Evolutionary conservation across 2,113 vertebrate genomes (phyloP), one percentile per base, ranked within the genome.

Genomic region (Oncorhynchus nerka): DNA sequence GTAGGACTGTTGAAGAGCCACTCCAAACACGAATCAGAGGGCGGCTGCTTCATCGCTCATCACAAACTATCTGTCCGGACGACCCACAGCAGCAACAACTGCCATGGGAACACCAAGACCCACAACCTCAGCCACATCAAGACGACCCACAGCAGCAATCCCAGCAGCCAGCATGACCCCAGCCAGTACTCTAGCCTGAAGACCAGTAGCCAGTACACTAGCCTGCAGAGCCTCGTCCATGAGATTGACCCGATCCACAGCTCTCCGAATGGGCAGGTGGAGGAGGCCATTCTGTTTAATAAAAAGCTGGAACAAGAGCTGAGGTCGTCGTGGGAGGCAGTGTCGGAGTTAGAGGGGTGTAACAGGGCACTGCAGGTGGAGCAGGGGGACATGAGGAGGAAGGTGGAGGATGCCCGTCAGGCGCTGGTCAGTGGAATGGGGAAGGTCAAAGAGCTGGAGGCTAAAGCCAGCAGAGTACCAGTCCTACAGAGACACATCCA

Each of bases 1-100:
- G 97, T 98, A 4, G 96, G 97, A 68, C 92, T 98, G 75, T 94
- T 94, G 95, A 97, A 97, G 87, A 96, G 95, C 84, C 95, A 94
- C 2, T 86, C 92, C 4, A 94, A 89, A 73, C 92, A 92, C 59
- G 93, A 83, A 75, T 86, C 92, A 66, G 94, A 94, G 0, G 91
- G 90, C 2, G 86, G 87, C 75, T 92, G 93, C 39, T 93, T 94
- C n/a, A 15, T 91, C 20, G 91, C 86, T 32, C 91, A 77, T 30
- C 89, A 90, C 62, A 93, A 81, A 82, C 82, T 83, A 0, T 55
- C 81, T 1, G 26, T 59, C 0, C 4, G 51, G 34, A 34, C 51
- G 51, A 12, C 3, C 51, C 12, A 12, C 51, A 55, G 12, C 51
- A 55, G 51, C 12, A 55, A 55, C 51, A 12, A 19, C 51, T 19